A percentile compares a stretch with the other conserved stretches of the same genome.
Conservation (phyloP, 2,113 vertebrate genomes). For the Sitta europaea region DNA sequence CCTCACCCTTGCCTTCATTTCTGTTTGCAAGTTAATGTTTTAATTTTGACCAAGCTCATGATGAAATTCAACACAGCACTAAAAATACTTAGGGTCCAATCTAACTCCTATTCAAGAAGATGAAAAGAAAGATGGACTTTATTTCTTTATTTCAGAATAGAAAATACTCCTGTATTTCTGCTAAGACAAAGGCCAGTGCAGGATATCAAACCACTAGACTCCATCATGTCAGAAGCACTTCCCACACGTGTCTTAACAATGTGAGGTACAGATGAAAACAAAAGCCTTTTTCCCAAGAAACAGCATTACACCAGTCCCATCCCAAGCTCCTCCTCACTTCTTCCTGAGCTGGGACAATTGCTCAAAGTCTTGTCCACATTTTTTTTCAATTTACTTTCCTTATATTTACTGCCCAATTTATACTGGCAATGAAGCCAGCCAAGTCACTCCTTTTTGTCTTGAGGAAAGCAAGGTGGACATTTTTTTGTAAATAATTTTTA, state of each 20-base stretch:
- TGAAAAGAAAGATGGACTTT: not conserved
- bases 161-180: not conserved
- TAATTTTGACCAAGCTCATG: not conserved
- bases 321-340: not conserved
- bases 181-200: not conserved
- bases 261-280: not conserved
- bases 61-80: not conserved
- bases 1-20: not conserved
- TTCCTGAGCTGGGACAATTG: not conserved
- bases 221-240: not conserved
- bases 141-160: not conserved
- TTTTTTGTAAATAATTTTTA: not conserved
- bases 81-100: not conserved
- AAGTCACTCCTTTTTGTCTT: not conserved
- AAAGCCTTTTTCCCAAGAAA: slow-evolving; percentile 1
- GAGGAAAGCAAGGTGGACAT: not conserved
- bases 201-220: not conserved
- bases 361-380: not conserved
- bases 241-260: not conserved
- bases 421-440: not conserved
- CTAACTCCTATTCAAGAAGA: not conserved
- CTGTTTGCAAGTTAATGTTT: not conserved
- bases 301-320: not conserved
- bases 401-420: not conserved
- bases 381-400: not conserved